Evolutionary conservation across 2,797 vertebrate species (phyloP).

Genomic region (Acanthopagrus latus): DNA sequence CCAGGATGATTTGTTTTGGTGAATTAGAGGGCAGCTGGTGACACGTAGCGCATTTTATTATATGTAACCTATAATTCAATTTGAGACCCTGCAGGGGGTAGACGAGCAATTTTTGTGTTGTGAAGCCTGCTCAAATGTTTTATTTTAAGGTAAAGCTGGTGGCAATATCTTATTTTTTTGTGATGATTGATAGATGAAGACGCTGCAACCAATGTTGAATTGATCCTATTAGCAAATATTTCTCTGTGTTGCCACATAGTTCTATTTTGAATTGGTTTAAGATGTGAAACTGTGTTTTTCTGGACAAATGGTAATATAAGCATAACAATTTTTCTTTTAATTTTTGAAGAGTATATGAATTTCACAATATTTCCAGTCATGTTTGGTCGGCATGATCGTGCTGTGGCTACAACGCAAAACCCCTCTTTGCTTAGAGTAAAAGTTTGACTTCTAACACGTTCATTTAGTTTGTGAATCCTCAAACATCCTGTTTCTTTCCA

Average conservation of each 20-base stretch:
- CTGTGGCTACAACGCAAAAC: too few relatives aligned
- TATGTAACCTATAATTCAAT: constrained; percentile 12
- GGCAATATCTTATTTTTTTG: constrained; percentile 3
- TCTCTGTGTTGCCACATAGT: neutral
- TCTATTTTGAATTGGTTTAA: too few relatives aligned
- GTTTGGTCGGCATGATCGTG: too few relatives aligned
- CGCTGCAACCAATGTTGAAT: neutral
- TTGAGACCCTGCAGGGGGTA: neutral
- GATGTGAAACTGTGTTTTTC: too few relatives aligned
- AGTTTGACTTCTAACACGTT: too few relatives aligned
- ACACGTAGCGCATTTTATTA: neutral
- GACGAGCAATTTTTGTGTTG: neutral
- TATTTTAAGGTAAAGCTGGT: neutral
- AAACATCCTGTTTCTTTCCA: too few relatives aligned
- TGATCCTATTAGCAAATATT: neutral
- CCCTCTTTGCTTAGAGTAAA: too few relatives aligned
- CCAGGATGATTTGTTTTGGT: neutral
- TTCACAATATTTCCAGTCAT: too few relatives aligned
- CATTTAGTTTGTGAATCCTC: too few relatives aligned
- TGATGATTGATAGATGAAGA: constrained; percentile 1
- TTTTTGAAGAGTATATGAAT: too few relatives aligned
- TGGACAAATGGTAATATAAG: too few relatives aligned
- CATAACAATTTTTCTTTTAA: too few relatives aligned
- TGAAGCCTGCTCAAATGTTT: neutral
- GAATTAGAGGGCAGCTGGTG: neutral